A percentile compares a stretch with the other conserved stretches of the same genome.
Evolutionary conservation across 2,113 vertebrate species (phyloP).

Genomic region (Thomomys bottae): DNA sequence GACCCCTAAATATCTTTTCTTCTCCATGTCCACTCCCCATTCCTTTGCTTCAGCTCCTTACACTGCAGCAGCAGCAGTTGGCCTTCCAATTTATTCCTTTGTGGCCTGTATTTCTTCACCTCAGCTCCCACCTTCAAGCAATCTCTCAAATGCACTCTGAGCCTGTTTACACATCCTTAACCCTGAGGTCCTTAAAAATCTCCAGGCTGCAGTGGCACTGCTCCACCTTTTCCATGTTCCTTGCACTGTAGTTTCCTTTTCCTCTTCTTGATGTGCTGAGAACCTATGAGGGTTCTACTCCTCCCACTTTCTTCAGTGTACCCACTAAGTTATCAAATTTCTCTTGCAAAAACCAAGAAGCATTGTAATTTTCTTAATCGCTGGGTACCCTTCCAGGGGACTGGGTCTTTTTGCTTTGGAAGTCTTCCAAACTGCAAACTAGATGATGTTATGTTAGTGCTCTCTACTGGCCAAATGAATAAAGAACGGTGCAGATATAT

Average conservation of each 20-base stretch:
- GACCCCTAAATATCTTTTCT: not conserved
- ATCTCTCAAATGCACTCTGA: not conserved
- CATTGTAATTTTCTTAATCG: not conserved
- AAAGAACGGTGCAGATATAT: not conserved
- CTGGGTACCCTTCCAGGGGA: not conserved
- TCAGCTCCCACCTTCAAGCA: no score
- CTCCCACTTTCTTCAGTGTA: not conserved
- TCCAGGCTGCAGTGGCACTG: not conserved
- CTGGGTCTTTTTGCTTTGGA: not conserved
- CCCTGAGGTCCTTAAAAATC: constrained; percentile 18
- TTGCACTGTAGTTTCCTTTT: not conserved
- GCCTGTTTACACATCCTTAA: not conserved
- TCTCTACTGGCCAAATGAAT: not conserved
- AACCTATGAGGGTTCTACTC: no score
- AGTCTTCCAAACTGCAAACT: not conserved
- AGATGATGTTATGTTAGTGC: not conserved
- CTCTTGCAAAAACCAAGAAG: accelerated
- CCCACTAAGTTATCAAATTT: not conserved
- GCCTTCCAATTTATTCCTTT: not conserved
- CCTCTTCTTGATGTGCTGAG: no score
- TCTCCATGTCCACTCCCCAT: not conserved
- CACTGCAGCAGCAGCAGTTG: not conserved
- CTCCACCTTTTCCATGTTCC: no score
- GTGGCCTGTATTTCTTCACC: no score
- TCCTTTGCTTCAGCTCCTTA: not conserved